These are phyloP conservation scores for Periophthalmus modestus DNA, from an alignment of 2,113 vertebrate species.

Conservation along the genomic window DNA sequence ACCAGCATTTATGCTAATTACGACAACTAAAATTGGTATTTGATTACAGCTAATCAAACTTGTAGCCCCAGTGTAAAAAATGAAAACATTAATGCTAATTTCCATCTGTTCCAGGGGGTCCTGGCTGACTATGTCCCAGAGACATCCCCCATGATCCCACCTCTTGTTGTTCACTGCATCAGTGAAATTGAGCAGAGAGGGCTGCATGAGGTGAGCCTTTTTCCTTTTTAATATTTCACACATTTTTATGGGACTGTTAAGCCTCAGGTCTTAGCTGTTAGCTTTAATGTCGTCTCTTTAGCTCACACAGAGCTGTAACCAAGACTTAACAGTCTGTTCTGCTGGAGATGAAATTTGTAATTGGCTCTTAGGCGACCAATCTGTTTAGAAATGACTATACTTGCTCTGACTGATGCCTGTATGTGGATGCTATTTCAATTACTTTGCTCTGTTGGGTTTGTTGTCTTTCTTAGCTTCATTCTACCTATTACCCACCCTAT, in stretches of 20 bases:
- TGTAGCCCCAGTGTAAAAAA: background rate
- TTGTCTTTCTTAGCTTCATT: background rate
- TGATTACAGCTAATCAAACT: background rate
- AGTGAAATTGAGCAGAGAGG: slow-evolving; percentile 96
- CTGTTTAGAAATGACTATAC: slow-evolving; percentile 8
- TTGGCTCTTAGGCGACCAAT: slow-evolving; percentile 17
- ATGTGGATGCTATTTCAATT: slow-evolving; percentile 7
- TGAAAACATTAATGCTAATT: background rate
- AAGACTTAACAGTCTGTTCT: slow-evolving; percentile 43
- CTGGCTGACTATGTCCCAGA: slow-evolving; percentile 88
- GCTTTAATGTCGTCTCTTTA: slow-evolving; percentile 23
- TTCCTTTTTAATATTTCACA: background rate
- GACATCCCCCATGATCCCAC: slow-evolving; percentile 91
- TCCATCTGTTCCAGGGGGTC: slow-evolving; percentile 77
- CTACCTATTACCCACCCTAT: too few relatives aligned
- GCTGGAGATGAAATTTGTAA: slow-evolving; percentile 18
- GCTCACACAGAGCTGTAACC: slow-evolving; percentile 24
- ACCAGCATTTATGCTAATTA: too few relatives aligned
- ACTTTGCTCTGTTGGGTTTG: background rate
- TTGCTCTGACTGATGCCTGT: slow-evolving; percentile 7
- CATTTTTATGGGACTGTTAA: slow-evolving; percentile 11
- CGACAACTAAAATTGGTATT: too few relatives aligned
- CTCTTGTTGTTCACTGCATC: slow-evolving; percentile 91
- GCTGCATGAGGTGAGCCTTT: slow-evolving; percentile 84
- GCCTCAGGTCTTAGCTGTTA: slow-evolving; percentile 5